These are phyloP conservation scores for Ligdia adustata DNA, from an alignment of 2,888 invertebrate genomes.

Conservation along the genomic window DNA sequence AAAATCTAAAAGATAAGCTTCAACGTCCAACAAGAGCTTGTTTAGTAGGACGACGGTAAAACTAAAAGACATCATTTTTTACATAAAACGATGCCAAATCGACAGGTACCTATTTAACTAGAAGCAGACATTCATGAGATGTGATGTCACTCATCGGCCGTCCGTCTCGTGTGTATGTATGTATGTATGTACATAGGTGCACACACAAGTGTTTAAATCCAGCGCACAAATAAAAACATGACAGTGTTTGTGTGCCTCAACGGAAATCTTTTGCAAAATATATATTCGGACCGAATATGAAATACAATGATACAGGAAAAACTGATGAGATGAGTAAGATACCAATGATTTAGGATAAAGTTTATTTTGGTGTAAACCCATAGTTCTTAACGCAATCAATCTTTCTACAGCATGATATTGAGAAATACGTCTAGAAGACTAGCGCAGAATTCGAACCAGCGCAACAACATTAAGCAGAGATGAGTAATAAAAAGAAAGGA, in stretches of 20 bases:
- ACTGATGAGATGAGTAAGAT: slow-evolving; percentile 17
- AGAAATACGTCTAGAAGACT: no score
- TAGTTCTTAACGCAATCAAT: neutral
- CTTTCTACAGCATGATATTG: slow-evolving; percentile 1
- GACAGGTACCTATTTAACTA: slow-evolving; percentile 30
- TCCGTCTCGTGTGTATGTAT: slow-evolving; percentile 62
- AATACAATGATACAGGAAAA: slow-evolving; percentile 37
- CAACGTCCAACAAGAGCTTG: no score
- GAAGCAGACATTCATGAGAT: slow-evolving; percentile 54
- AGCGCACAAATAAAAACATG: slow-evolving; percentile 66
- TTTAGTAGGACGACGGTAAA: no score
- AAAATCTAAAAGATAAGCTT: neutral
- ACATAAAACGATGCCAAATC: slow-evolving; percentile 37
- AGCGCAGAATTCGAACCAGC: no score
- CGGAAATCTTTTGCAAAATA: slow-evolving; percentile 40
- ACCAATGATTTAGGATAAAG: slow-evolving; percentile 13
- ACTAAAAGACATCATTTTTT: slow-evolving; percentile 5
- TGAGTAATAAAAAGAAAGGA: no score
- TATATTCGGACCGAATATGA: slow-evolving; percentile 28
- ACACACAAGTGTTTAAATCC: slow-evolving; percentile 56
- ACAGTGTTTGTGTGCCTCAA: slow-evolving; percentile 60
- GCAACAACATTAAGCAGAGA: no score
- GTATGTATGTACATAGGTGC: slow-evolving; percentile 24
- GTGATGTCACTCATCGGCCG: slow-evolving; percentile 73
- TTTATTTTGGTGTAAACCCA: slow-evolving; percentile 4